Percentiles rank a stretch among this genome's conserved stretches.
phyloP scores from a whole-genome alignment of 2,113 vertebrate species.

The Pelodiscus sinensis region DNA sequence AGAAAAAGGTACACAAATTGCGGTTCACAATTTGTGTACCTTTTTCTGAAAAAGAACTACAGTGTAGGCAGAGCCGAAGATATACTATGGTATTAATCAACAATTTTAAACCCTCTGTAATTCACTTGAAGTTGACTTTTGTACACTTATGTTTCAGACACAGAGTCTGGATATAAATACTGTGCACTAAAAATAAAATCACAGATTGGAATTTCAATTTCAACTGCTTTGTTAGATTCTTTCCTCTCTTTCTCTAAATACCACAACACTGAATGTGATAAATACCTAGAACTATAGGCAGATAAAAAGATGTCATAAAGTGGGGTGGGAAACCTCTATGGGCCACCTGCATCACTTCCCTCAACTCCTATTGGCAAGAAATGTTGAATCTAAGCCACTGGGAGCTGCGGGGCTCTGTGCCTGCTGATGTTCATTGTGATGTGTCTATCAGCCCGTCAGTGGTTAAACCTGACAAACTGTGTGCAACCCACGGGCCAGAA shows the following conservation, averaged over 20 bases:
- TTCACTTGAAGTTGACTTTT: neutral
- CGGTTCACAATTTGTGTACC: too few species aligned
- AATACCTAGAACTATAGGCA: neutral
- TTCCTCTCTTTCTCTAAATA: fast-evolving
- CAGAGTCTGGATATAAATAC: neutral
- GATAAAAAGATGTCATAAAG: neutral
- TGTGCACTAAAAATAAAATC: neutral
- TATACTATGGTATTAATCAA: neutral
- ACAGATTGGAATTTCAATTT: neutral
- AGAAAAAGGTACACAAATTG: too few species aligned
- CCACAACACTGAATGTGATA: neutral
- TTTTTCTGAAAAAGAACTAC: too few species aligned
- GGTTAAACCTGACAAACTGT: too few species aligned
- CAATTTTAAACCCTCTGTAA: neutral
- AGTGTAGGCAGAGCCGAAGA: neutral
- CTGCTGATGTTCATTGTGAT: too few species aligned
- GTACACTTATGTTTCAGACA: neutral
- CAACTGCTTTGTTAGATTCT: neutral
- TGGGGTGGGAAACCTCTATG: too few species aligned
- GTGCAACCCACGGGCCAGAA: too few species aligned
- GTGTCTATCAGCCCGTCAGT: too few species aligned
- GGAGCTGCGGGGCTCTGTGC: too few species aligned
- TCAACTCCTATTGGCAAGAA: too few species aligned
- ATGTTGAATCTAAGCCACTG: too few species aligned
- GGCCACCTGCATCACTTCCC: too few species aligned